Percentiles rank a stretch among this genome's conserved stretches.
phyloP scores from a whole-genome alignment of 2,113 vertebrate species.

The Turdus rufiventris region DNA sequence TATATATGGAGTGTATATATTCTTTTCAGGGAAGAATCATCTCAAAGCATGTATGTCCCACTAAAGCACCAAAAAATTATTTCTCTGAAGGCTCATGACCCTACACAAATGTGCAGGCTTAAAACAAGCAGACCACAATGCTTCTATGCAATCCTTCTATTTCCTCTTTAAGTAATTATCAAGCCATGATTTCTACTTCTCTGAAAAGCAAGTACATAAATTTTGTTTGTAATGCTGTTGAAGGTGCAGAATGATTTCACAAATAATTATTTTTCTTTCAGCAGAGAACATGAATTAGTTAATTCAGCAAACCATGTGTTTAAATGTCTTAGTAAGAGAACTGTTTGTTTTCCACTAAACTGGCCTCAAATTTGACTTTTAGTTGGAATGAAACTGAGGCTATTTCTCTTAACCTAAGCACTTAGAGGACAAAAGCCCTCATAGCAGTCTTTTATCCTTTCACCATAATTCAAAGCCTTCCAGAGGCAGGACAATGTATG shows the following conservation, averaged over 20 bases:
- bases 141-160: neutral
- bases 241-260: neutral
- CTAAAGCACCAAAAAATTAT: neutral
- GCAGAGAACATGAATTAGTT: neutral
- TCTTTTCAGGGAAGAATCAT: neutral
- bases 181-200: neutral
- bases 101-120: neutral
- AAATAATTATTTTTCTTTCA: neutral
- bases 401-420: neutral
- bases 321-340: neutral
- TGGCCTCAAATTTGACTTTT: neutral
- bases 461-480: neutral
- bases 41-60: neutral
- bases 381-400: neutral
- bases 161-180: neutral
- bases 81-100: neutral
- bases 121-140: neutral
- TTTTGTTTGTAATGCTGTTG: neutral
- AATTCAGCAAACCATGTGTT: neutral
- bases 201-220: neutral
- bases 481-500: neutral
- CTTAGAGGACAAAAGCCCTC: neutral
- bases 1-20: neutral
- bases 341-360: neutral
- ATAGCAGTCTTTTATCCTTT: neutral